A percentile compares a stretch with the other conserved stretches of the same genome.
Evolutionary conservation across 2,888 invertebrate species (phyloP).

Genomic region (Teleogryllus oceanicus): DNA sequence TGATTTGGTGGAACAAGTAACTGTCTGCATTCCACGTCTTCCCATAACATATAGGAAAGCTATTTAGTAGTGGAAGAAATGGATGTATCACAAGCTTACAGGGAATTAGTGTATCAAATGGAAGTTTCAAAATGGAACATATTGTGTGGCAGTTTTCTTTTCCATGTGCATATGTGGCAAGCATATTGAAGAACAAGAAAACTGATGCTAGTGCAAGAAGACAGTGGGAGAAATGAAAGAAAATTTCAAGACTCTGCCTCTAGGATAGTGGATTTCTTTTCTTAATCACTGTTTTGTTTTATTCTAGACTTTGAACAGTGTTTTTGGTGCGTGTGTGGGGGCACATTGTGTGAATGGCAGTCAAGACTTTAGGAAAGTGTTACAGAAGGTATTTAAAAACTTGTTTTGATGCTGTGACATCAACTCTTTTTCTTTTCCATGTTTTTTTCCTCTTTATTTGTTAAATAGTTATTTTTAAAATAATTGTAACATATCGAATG

Average conservation of each 20-base stretch:
- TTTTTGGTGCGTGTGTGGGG: conserved; percentile 12
- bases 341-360: conserved; percentile 8
- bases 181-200: neutral
- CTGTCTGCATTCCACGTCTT: conserved; percentile 26
- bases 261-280: neutral
- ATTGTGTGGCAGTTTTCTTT: neutral
- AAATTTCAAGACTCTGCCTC: conserved; percentile 1
- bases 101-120: neutral
- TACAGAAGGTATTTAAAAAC: conserved; percentile 18
- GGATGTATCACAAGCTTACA: conserved; percentile 11
- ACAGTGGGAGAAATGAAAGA: neutral
- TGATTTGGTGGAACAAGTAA: conserved; percentile 18
- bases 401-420: conserved; percentile 9
- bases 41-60: conserved; percentile 22
- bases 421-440: conserved; percentile 1
- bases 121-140: neutral
- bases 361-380: conserved; percentile 8
- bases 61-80: neutral
- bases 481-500: conserved; percentile 18
- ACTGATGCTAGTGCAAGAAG: neutral
- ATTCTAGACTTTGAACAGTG: conserved; percentile 10
- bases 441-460: conserved; percentile 6
- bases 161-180: conserved; percentile 18
- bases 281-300: conserved; percentile 4
- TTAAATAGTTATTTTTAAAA: conserved; percentile 11